Conservation (phyloP, 35 echinoderm and acorn worm species). For the Stichopus chloronotus region DNA sequence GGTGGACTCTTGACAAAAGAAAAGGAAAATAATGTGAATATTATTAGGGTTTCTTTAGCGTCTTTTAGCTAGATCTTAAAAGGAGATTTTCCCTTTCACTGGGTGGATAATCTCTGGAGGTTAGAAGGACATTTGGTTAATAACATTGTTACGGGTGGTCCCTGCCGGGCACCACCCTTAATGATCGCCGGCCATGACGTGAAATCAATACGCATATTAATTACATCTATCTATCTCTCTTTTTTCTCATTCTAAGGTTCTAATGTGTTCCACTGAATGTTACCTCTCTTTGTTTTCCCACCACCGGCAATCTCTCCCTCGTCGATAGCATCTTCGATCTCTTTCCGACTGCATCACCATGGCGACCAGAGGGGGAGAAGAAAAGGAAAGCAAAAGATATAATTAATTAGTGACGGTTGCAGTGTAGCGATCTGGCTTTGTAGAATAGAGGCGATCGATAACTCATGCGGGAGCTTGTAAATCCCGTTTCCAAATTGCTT, state of each 20-base stretch:
- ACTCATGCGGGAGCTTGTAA: neutral
- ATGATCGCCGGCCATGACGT: slow-evolving; percentile 3
- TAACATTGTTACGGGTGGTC: neutral
- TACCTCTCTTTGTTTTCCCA: slow-evolving; percentile 38
- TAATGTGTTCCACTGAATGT: slow-evolving; percentile 9
- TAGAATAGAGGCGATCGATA: slow-evolving; percentile 22
- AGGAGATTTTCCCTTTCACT: neutral
- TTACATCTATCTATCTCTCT: neutral
- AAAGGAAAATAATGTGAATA: neutral
- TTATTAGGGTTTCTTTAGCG: neutral
- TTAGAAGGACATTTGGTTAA: slow-evolving; percentile 6
- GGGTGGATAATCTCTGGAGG: neutral
- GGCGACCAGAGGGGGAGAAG: neutral
- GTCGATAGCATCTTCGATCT: slow-evolving; percentile 28
- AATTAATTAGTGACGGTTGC: slow-evolving; percentile 37
- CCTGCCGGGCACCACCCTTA: neutral
- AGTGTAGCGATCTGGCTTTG: neutral
- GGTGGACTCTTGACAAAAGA: too few relatives aligned
- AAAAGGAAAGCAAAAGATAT: neutral
- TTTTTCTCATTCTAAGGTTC: neutral
- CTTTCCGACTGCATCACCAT: slow-evolving; percentile 8
- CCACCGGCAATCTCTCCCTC: neutral
- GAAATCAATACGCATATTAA: slow-evolving; percentile 34
- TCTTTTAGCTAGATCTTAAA: neutral
- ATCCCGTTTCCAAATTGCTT: slow-evolving; percentile 12